Percentiles rank a stretch among this genome's conserved stretches.
These are phyloP conservation scores for Catalaphyllia jardinei DNA, from an alignment of 64 coral and sea anemone species.

Conservation along the genomic window DNA sequence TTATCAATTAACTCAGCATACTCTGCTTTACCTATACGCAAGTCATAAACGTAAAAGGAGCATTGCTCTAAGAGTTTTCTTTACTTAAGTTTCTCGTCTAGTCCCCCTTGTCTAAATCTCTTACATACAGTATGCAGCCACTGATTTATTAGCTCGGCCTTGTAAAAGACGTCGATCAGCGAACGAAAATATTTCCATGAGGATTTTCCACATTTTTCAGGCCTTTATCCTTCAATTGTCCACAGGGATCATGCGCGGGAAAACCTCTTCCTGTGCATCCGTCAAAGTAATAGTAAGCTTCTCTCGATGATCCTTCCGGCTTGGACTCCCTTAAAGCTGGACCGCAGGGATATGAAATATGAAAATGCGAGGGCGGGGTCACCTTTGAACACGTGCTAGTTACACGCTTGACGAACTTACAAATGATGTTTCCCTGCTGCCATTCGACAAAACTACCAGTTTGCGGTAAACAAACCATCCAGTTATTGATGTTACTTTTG, in stretches of 20 bases:
- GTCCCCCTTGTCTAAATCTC: too few species aligned
- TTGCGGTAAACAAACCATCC: constrained; percentile 46
- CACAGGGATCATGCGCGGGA: constrained; percentile 44
- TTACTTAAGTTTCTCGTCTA: too few species aligned
- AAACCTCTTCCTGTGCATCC: background rate
- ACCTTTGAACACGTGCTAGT: background rate
- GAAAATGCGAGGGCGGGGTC: background rate
- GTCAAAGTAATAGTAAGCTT: background rate
- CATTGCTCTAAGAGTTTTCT: too few species aligned
- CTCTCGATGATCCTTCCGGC: too few species aligned
- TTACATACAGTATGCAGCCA: too few species aligned
- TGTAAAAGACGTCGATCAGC: background rate
- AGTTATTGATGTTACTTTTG: constrained; percentile 55
- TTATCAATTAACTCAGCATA: too few species aligned
- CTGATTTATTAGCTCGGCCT: too few species aligned
- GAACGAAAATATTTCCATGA: constrained; percentile 34
- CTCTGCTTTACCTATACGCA: too few species aligned
- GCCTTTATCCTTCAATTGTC: background rate
- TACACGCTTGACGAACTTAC: constrained; percentile 8
- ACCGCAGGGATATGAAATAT: background rate
- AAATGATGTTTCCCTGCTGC: constrained; percentile 42
- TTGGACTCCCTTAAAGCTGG: too few species aligned
- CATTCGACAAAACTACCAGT: constrained; percentile 47
- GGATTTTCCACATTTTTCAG: constrained; percentile 12
- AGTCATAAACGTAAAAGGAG: too few species aligned